These are phyloP conservation scores for Tethea ocularis DNA, from an alignment of 2,888 invertebrate species.

Conservation along the genomic window DNA sequence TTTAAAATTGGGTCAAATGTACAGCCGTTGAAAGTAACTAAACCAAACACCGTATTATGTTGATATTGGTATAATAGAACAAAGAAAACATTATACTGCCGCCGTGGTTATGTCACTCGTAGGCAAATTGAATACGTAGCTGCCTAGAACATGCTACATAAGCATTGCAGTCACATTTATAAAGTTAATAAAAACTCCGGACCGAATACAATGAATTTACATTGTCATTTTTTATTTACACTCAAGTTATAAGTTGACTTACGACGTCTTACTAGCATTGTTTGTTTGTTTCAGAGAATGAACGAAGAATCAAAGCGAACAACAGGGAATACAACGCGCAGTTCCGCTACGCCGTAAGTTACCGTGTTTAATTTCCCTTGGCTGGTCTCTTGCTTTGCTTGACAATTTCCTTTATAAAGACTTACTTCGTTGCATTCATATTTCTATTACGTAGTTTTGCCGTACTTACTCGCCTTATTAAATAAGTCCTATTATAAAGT, in stretches of 20 bases:
- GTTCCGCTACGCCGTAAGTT: constrained; percentile 99
- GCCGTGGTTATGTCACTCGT: not conserved
- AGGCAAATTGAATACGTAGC: not conserved
- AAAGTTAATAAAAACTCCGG: not conserved
- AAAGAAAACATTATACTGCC: not conserved
- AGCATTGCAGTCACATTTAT: not conserved
- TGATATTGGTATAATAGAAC: not conserved
- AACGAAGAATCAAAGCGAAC: constrained; percentile 98
- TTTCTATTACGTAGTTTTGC: not conserved
- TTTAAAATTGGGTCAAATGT: not conserved
- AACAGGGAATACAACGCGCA: constrained; percentile 97
- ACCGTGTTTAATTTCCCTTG: constrained; percentile 10
- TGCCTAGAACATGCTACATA: not conserved
- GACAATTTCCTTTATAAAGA: too few relatives aligned
- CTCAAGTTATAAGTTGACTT: constrained; percentile 13
- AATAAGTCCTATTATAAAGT: too few relatives aligned
- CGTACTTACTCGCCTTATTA: too few relatives aligned
- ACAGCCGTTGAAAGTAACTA: not conserved
- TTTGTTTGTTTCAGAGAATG: constrained; percentile 92
- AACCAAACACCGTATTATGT: not conserved
- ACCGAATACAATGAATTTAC: not conserved
- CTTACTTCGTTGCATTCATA: not conserved
- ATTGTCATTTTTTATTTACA: not conserved
- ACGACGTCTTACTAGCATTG: constrained; percentile 30
- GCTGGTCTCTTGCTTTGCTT: not conserved